These are phyloP conservation scores for Amorpha juglandis DNA, from an alignment of 2,888 invertebrate species.

Conservation along the genomic window DNA sequence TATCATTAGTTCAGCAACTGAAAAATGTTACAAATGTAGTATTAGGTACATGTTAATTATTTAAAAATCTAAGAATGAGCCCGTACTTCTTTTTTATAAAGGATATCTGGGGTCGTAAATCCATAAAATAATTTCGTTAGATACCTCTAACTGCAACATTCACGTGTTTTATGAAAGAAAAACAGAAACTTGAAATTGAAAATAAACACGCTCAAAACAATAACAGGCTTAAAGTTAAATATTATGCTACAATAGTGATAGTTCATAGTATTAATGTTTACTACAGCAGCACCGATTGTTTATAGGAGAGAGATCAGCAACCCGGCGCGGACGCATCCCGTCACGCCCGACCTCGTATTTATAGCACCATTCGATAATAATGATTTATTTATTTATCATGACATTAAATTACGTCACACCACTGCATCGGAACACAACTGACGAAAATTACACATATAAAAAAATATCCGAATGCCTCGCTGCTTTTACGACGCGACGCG, in stretches of 20 bases:
- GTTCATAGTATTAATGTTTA: constrained; percentile 60
- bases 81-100: too few relatives aligned
- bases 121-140: too few relatives aligned
- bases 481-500: not conserved
- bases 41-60: not conserved
- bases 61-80: too few relatives aligned
- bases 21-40: not conserved
- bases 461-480: not conserved
- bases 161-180: not conserved
- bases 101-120: too few relatives aligned
- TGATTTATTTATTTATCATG: constrained; percentile 53
- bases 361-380: constrained; percentile 53
- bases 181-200: not conserved
- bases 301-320: constrained; percentile 65
- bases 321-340: constrained; percentile 47
- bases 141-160: not conserved
- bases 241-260: constrained; percentile 40
- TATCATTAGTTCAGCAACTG: not conserved
- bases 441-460: constrained; percentile 2
- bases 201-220: constrained; percentile 24
- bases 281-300: constrained; percentile 59
- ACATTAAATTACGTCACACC: constrained; percentile 46
- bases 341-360: constrained; percentile 44
- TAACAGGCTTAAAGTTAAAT: constrained; percentile 30
- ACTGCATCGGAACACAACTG: constrained; percentile 23